Percentiles rank a stretch among this genome's conserved stretches.
phyloP scores from a whole-genome alignment of 2,113 vertebrate genomes.

The Alosa alosa region DNA sequence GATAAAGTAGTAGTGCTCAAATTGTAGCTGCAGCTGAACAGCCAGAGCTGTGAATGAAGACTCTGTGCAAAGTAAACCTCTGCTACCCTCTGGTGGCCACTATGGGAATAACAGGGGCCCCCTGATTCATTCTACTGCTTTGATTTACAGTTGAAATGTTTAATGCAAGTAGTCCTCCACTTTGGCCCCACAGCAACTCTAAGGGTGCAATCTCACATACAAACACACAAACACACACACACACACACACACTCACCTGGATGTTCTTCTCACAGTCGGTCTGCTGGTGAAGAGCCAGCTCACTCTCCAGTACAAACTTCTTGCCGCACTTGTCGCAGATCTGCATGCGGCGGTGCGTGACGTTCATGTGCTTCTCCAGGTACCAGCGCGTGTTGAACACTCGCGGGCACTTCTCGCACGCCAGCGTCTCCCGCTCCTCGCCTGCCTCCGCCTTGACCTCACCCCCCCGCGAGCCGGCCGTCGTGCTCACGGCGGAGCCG shows the following conservation, averaged over 20 bases:
- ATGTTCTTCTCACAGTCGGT: constrained; percentile 99
- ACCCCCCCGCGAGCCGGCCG: neutral
- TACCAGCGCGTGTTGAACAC: constrained; percentile 99
- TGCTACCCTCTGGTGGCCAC: neutral
- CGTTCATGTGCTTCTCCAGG: constrained; percentile 99
- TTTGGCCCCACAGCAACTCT: neutral
- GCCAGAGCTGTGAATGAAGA: too few relatives aligned
- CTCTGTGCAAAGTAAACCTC: neutral
- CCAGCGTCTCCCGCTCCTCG: constrained; percentile 93
- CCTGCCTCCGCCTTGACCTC: constrained; percentile 25
- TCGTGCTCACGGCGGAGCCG: neutral
- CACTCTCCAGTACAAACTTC: constrained; percentile 98
- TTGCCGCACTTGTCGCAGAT: constrained; percentile 99
- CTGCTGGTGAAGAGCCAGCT: constrained; percentile 98
- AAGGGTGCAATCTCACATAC: neutral
- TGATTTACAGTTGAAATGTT: neutral
- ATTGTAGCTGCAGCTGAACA: neutral
- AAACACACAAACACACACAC: constrained; percentile 17
- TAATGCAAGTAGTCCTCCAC: too few relatives aligned
- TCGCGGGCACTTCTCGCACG: constrained; percentile 96
- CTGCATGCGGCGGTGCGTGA: constrained; percentile 97
- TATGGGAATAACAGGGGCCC: neutral
- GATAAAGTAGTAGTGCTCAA: neutral
- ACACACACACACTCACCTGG: constrained; percentile 77
- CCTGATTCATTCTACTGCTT: neutral